A percentile compares a stretch with the other conserved stretches of the same genome.
phyloP scores from a whole-genome alignment of 2,888 invertebrate species.

The Synergus umbraculus region DNA sequence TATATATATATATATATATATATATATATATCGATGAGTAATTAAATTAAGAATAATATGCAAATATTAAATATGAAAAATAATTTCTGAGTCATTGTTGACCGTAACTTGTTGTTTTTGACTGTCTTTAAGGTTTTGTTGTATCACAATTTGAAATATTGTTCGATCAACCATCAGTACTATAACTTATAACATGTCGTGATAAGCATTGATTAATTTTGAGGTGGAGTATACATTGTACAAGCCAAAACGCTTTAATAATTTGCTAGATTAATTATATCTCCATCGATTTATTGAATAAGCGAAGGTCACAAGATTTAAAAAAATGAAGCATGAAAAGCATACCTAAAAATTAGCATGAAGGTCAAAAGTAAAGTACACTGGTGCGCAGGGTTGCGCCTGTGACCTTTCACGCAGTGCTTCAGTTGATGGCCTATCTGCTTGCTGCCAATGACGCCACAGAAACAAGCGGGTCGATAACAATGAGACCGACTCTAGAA shows the following conservation, averaged over 20 bases:
- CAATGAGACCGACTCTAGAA: slow-evolving; percentile 9
- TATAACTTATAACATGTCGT: no score
- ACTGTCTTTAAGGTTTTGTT: no score
- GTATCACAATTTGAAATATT: no score
- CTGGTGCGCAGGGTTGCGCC: background rate
- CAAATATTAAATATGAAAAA: no score
- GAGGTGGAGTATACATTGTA: background rate
- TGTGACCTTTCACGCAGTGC: slow-evolving; percentile 15
- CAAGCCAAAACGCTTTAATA: background rate
- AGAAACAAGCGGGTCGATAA: slow-evolving; percentile 22
- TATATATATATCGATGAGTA: no score
- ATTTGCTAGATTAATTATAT: background rate
- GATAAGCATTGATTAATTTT: background rate
- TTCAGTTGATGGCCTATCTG: slow-evolving; percentile 7
- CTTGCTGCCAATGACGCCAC: slow-evolving; percentile 18
- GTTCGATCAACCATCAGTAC: no score
- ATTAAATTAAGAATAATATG: background rate
- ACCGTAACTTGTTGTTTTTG: no score
- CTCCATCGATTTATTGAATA: background rate
- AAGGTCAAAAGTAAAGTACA: background rate
- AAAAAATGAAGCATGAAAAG: background rate
- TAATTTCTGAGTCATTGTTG: background rate
- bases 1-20: no score
- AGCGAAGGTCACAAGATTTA: background rate
- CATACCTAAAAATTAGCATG: background rate